Evolutionary conservation across 2,113 vertebrate species (phyloP).

Genomic region (Rafetus swinhoei): DNA sequence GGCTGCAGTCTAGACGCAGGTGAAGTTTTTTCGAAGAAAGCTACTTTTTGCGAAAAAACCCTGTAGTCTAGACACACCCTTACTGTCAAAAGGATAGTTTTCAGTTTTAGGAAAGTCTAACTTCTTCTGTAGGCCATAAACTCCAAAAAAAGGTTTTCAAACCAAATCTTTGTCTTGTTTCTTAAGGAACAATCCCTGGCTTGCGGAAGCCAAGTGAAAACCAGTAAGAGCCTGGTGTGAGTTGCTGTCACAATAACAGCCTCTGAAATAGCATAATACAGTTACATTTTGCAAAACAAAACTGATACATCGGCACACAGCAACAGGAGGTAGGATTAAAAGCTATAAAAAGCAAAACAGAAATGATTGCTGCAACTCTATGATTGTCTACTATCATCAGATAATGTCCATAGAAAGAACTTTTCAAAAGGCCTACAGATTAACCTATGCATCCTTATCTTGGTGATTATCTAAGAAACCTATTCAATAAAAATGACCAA

Average conservation of each 20-base stretch:
- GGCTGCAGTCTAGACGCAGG: no score
- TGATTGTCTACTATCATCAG: background rate
- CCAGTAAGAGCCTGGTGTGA: background rate
- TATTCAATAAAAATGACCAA: background rate
- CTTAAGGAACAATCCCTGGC: background rate
- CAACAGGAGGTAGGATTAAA: fast-evolving
- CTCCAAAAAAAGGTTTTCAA: background rate
- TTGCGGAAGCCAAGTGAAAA: background rate
- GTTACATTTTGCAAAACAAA: slow-evolving; percentile 2
- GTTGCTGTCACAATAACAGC: background rate
- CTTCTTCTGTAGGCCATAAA: background rate
- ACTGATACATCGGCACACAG: fast-evolving
- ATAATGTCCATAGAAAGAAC: background rate
- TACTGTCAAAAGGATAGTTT: background rate
- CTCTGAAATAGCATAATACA: background rate
- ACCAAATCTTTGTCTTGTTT: background rate
- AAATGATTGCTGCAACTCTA: background rate
- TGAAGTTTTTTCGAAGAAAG: no score
- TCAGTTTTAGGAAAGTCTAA: background rate
- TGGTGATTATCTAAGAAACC: background rate
- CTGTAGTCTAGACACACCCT: no score
- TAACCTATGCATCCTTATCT: background rate
- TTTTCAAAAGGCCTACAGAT: background rate
- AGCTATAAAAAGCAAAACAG: background rate
- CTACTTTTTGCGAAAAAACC: no score